Evolutionary conservation across 2,797 vertebrate species (phyloP).

Genomic region (Amphiprion clarkii): DNA sequence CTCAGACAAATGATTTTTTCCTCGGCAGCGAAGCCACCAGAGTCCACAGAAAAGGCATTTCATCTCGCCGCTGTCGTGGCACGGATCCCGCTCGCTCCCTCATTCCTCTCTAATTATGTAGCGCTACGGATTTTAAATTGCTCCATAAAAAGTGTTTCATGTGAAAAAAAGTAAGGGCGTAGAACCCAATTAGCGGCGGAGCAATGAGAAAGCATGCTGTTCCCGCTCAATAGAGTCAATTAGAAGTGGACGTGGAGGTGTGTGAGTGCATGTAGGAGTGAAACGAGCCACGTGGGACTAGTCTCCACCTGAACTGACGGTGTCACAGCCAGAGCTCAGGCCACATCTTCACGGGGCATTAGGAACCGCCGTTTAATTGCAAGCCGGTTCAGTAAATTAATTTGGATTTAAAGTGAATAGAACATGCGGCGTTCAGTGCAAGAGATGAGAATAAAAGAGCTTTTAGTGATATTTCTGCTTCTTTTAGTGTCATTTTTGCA

Average conservation of each 20-base stretch:
- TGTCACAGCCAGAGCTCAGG: conserved; percentile 47
- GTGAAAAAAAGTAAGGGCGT: conserved; percentile 72
- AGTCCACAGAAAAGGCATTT: conserved; percentile 56
- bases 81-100: conserved; percentile 66
- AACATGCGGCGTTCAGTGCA: conserved; percentile 62
- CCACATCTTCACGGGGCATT: conserved; percentile 71
- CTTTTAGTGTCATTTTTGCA: too few species aligned
- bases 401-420: conserved; percentile 72
- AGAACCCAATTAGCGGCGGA: conserved; percentile 81
- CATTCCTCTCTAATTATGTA: conserved; percentile 76
- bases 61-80: conserved; percentile 55
- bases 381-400: conserved; percentile 76
- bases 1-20: conserved; percentile 36
- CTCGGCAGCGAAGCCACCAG: conserved; percentile 4
- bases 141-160: conserved; percentile 81
- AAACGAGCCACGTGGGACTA: conserved; percentile 75
- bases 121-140: conserved; percentile 73
- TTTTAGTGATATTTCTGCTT: conserved; percentile 5
- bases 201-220: conserved; percentile 78
- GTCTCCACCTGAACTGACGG: conserved; percentile 72
- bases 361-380: conserved; percentile 75
- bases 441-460: conserved; percentile 40
- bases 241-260: conserved; percentile 65
- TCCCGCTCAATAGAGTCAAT: conserved; percentile 81
- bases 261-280: conserved; percentile 37